Conservation (phyloP, 2,888 invertebrate species). For the Deladenus siricidicola region DNA sequence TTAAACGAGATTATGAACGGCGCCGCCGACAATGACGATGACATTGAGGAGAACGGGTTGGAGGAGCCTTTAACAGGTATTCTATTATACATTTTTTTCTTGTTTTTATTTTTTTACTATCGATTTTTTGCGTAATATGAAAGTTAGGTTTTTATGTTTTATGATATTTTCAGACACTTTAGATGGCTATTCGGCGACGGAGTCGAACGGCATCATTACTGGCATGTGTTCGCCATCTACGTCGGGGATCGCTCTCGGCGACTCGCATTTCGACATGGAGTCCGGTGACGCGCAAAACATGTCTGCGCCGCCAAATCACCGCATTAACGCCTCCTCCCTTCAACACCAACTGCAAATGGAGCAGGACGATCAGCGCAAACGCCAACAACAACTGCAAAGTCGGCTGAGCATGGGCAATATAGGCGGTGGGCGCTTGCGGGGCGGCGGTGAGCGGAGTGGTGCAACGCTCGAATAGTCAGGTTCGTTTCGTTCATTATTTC, state of each 20-base stretch:
- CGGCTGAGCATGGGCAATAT: neutral
- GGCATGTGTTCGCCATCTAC: constrained; percentile 12
- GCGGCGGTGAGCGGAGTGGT: neutral
- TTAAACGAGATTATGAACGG: constrained; percentile 30
- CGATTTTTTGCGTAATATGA: too few species aligned
- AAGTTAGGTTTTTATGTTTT: too few species aligned
- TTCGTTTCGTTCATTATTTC: too few species aligned
- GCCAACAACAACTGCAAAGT: constrained; percentile 8
- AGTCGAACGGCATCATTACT: neutral
- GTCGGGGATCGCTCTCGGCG: neutral
- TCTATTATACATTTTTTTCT: neutral
- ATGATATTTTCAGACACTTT: neutral
- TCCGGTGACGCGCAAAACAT: neutral
- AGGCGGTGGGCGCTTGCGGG: neutral
- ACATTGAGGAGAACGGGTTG: constrained; percentile 7
- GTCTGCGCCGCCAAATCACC: too few species aligned
- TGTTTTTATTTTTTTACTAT: too few species aligned
- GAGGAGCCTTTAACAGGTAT: constrained; percentile 13
- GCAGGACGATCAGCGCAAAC: constrained; percentile 16
- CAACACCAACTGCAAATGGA: constrained; percentile 14
- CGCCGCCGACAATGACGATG: constrained; percentile 18
- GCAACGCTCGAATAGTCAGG: constrained; percentile 14
- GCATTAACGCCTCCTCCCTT: neutral
- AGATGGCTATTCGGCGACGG: constrained; percentile 14
- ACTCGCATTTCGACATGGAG: neutral